Base-by-base conservation (phyloP, 1,140 invertebrate genomes). In the Thalassaphorura encarpata region DNA sequence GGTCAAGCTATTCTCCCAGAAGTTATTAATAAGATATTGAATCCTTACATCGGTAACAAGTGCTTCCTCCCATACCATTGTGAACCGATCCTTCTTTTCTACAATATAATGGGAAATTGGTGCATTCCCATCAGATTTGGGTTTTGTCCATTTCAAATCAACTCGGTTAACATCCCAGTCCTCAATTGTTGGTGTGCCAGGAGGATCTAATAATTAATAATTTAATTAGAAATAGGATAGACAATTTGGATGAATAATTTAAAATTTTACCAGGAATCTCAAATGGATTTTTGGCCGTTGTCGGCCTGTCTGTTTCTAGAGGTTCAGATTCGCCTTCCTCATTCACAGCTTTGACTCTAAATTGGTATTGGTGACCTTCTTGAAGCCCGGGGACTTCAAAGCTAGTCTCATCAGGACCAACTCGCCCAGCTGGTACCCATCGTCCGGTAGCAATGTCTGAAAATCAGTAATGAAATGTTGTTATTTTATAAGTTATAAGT, bases 261-360 rank as follows among this genome's bases (percentile, higher is more conserved):
- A n/a, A n/a, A n/a, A n/a, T n/a, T n/a, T 11, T 49, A 8, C 19
- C 42, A 43, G 62, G 62, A 23, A 57, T 54, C 19, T 64, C 89
- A 70, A 84, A 97, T 67, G 93, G 92, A 80, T 97, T 96, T 74
- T 97, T 97, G 33, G 93, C 92, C 21, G 83, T 68, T 39, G 84
- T 89, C 0, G 83, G 74, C 67, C 83, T 80, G 39, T 90, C 89
- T 15, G 93, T 91, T 66, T 88, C 85, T 45, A 98, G 69, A 21
- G 93, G 91, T 67, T 98, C 94, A 23, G 92, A 95, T 74, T 95
- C 91, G 3, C 96, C 97, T 75, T 98, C 92, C 48, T 93, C 89
- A 68, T 99, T 99, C 42, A 97, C 80, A n/a, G 96, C 95, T 69
- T 88, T 94, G 0, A 99, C 93, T 61, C 94, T 80, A 77, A 97